Base-by-base conservation (phyloP, 2,797 vertebrate genomes). In the Epinephelus malabaricus region DNA sequence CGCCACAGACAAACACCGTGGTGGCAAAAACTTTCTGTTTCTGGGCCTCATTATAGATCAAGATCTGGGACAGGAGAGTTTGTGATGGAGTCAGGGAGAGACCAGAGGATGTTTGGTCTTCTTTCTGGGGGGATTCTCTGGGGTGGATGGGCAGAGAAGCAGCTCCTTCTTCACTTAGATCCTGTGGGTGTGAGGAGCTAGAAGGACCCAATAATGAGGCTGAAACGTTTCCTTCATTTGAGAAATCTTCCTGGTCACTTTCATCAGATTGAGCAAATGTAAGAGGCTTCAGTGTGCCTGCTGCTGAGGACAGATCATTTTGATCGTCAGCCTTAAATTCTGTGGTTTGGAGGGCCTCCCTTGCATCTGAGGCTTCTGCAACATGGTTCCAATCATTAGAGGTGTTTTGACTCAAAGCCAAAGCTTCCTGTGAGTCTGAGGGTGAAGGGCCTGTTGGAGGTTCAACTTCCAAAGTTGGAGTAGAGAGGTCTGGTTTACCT, bases 21-120 rank as follows among this genome's bases (percentile, higher is more conserved):
- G 89, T 91, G 68, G 95, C 91, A 77, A 98, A 97, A 83, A 69
- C 93, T 70, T 92, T 97, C 67, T 93, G 95, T 82, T 90, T 94
- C 91, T 96, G 96, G 4, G 89, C 89, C 38, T 95, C 95, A 65
- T 97, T 91, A 6, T 96, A 95, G 90, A 97, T 96, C 89, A 98
- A 56, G 76, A 98, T 95, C 78, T 96, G 94, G 61, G 94, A 95
- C 46, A 97, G 91, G 45, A 97, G 92, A 23, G 12, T 27, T 55
- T 90, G 90, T 6, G 83, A 88, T 0, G 85, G 79, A 40, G 82
- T 1, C 0, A 80, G 25, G 25, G 49, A 67, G 34, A 61, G 47
- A 65, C 2, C 43, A 14, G 70, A 38, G 55, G 34, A 4, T 1
- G 9, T n/a, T 53, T 21, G 62, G 19, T 30, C 9, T 51, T 65